These are phyloP conservation scores for Leucania comma DNA, from an alignment of 2,888 invertebrate species.

Conservation along the genomic window DNA sequence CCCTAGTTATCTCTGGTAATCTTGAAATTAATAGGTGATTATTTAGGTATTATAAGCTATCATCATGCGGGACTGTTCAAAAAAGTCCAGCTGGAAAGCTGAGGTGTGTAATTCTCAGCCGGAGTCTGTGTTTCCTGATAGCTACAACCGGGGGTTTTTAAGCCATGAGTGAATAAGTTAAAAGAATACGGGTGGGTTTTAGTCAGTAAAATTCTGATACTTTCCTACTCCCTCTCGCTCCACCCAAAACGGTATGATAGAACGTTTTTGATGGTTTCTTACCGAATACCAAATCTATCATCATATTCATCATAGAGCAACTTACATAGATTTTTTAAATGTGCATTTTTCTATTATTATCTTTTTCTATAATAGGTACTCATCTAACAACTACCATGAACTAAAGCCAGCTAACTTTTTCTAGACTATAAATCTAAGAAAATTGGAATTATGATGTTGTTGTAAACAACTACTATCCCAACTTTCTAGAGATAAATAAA, in stretches of 20 bases:
- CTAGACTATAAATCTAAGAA: constrained; percentile 41
- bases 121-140: no score
- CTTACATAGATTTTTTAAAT: not conserved
- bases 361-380: not conserved
- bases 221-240: no score
- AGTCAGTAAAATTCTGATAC: no score
- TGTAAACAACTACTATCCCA: constrained; percentile 40
- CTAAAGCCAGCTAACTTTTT: constrained; percentile 28
- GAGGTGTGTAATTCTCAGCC: no score
- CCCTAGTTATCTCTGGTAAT: constrained; percentile 17
- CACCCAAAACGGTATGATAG: no score
- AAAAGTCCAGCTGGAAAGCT: no score
- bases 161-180: no score
- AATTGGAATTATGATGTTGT: constrained; percentile 50
- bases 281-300: no score
- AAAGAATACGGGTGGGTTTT: no score
- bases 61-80: not conserved
- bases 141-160: no score
- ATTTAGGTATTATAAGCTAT: not conserved
- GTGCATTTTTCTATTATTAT: not conserved
- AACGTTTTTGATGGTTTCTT: no score
- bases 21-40: constrained; percentile 35
- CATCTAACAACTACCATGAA: constrained; percentile 4
- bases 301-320: not conserved
- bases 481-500: constrained; percentile 56